Conservation (phyloP, 2,888 invertebrate species). For the Alviniconcha strummeri region DNA sequence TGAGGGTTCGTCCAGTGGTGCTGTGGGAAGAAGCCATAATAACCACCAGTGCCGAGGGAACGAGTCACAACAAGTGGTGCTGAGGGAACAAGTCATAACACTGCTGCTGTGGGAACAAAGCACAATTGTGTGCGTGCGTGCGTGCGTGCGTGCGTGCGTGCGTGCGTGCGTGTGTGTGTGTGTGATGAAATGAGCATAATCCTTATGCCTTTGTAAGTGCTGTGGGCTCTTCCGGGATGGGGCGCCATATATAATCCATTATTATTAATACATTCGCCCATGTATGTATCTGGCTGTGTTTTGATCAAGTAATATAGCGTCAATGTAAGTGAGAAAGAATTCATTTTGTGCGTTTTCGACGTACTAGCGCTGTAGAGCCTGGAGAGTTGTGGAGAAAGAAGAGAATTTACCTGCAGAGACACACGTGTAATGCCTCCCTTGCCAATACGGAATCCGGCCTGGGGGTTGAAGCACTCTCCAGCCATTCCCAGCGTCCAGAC, state of each 20-base stretch:
- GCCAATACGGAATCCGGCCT: conserved; percentile 46
- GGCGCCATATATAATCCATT: too few relatives aligned
- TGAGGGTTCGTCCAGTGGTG: conserved; percentile 56
- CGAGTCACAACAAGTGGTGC: too few relatives aligned
- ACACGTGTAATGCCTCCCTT: conserved; percentile 38
- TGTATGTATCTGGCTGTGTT: too few relatives aligned
- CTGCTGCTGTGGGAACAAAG: neutral
- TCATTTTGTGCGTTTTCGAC: too few relatives aligned
- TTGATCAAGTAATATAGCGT: too few relatives aligned
- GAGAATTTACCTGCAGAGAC: conserved; percentile 39
- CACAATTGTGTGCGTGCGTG: conserved; percentile 7
- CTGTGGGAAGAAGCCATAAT: conserved; percentile 32
- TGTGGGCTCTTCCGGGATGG: too few relatives aligned
- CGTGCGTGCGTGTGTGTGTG: conserved; percentile 19
- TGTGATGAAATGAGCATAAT: neutral
- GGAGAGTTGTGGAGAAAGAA: too few relatives aligned
- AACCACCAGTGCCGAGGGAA: neutral
- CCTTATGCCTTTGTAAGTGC: too few relatives aligned
- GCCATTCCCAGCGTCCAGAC: conserved; percentile 46
- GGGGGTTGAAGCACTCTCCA: conserved; percentile 42
- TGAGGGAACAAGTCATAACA: neutral
- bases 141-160: conserved; percentile 17
- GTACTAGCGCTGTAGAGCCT: too few relatives aligned
- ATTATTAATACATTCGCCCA: too few relatives aligned
- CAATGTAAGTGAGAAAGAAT: too few relatives aligned